phyloP scores from a whole-genome alignment of 1,140 invertebrate species.

The Plectrocnemia conspersa region DNA sequence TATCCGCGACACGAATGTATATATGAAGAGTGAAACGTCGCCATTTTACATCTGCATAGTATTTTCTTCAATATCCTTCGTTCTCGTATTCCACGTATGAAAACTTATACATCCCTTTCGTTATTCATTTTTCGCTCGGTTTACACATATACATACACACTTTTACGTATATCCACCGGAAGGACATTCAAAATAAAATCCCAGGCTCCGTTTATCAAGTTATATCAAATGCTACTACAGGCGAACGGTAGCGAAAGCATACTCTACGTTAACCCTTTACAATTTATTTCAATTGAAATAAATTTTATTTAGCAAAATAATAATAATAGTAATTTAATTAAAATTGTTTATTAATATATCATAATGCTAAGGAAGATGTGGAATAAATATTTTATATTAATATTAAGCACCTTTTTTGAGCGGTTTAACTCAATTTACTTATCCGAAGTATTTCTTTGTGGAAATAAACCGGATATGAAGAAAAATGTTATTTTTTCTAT shows the following conservation, averaged over 20 bases:
- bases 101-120: constrained; percentile 29
- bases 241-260: background rate
- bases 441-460: constrained; percentile 31
- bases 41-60: constrained; percentile 28
- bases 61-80: constrained; percentile 28
- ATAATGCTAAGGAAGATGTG: too few species aligned
- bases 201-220: constrained; percentile 34
- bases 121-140: constrained; percentile 30
- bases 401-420: background rate
- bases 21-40: constrained; percentile 23
- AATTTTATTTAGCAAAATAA: background rate
- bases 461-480: constrained; percentile 35
- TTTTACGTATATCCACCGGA: constrained; percentile 26
- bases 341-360: constrained; percentile 1
- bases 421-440: constrained; percentile 16
- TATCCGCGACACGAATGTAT: constrained; percentile 1
- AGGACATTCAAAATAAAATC: constrained; percentile 35
- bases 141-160: constrained; percentile 14
- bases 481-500: constrained; percentile 35
- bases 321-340: background rate
- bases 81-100: constrained; percentile 22
- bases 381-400: background rate
- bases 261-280: constrained; percentile 6
- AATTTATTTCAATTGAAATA: background rate
- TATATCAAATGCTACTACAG: constrained; percentile 27